A percentile compares a stretch with the other conserved stretches of the same genome.
phyloP scores from a whole-genome alignment of 2,797 vertebrate species.

The Tapera naevia region DNA sequence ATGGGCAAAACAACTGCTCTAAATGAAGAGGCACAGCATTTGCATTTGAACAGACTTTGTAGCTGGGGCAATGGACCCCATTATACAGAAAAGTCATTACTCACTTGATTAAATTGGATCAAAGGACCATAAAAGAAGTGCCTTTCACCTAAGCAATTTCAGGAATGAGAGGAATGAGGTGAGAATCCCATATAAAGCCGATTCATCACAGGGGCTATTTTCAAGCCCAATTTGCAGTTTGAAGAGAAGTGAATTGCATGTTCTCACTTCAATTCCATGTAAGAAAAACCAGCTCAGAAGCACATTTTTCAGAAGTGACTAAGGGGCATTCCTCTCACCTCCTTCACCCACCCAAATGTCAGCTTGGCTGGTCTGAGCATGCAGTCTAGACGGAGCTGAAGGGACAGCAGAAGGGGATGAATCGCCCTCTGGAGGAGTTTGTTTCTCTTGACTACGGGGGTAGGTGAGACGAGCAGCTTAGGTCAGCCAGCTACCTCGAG shows the following conservation, averaged over 20 bases:
- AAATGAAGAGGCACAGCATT: slow-evolving; percentile 23
- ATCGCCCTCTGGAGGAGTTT: slow-evolving; percentile 7
- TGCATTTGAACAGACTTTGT: slow-evolving; percentile 39
- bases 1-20: not conserved
- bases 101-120: slow-evolving; percentile 62
- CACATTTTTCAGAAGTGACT: slow-evolving; percentile 55
- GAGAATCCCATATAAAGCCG: slow-evolving; percentile 6
- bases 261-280: not conserved
- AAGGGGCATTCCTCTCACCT: slow-evolving; percentile 63
- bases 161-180: slow-evolving; percentile 62
- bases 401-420: not conserved
- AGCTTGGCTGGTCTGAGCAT: slow-evolving; percentile 25
- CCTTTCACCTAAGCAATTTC: slow-evolving; percentile 57
- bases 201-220: slow-evolving; percentile 38
- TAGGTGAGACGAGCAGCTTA: slow-evolving; percentile 7
- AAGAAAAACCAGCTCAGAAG: slow-evolving; percentile 44
- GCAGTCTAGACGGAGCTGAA: slow-evolving; percentile 18
- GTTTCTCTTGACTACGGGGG: slow-evolving; percentile 34
- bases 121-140: slow-evolving; percentile 52
- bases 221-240: slow-evolving; percentile 21
- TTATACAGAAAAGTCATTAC: slow-evolving; percentile 49
- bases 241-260: slow-evolving; percentile 28
- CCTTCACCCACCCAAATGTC: slow-evolving; percentile 50
- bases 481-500: not conserved
- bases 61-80: slow-evolving; percentile 33